A percentile compares a stretch with the other conserved stretches of the same genome.
These are phyloP conservation scores for Synanthedon vespiformis DNA, from an alignment of 2,888 invertebrate species.

Conservation along the genomic window DNA sequence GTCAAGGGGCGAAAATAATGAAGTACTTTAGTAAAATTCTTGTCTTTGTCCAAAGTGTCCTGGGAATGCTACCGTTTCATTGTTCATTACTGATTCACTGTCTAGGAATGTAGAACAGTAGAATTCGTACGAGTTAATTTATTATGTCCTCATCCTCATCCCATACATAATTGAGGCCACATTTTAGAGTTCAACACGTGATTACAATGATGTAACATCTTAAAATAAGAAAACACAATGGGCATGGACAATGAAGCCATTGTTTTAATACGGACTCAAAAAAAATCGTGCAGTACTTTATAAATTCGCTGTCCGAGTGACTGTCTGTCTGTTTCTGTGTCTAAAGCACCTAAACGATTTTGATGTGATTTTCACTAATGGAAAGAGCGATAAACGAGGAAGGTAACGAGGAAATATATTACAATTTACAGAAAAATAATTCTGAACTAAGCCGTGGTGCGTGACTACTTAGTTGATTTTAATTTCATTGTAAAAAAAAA, in stretches of 20 bases:
- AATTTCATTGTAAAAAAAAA: too few relatives aligned
- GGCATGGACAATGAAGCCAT: not conserved
- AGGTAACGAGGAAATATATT: too few relatives aligned
- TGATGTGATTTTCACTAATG: too few relatives aligned
- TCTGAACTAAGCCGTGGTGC: too few relatives aligned
- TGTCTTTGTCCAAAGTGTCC: not conserved
- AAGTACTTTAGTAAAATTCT: not conserved
- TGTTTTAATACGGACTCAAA: not conserved
- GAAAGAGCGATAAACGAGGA: too few relatives aligned
- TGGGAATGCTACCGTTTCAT: not conserved
- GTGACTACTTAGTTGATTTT: too few relatives aligned
- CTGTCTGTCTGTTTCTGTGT: too few relatives aligned
- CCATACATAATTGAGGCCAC: constrained; percentile 18
- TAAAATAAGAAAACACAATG: constrained; percentile 2
- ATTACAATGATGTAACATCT: constrained; percentile 19
- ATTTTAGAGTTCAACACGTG: constrained; percentile 21
- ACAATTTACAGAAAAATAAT: too few relatives aligned
- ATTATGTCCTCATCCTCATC: constrained; percentile 7
- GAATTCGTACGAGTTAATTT: not conserved
- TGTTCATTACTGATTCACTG: constrained; percentile 19
- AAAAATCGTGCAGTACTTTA: too few relatives aligned
- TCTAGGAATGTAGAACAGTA: constrained; percentile 19
- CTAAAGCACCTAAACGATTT: too few relatives aligned
- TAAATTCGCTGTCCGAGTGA: too few relatives aligned
- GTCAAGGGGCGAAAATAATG: too few relatives aligned